Conservation (phyloP, 2,888 invertebrate genomes). For the Drosophila cracens region DNA sequence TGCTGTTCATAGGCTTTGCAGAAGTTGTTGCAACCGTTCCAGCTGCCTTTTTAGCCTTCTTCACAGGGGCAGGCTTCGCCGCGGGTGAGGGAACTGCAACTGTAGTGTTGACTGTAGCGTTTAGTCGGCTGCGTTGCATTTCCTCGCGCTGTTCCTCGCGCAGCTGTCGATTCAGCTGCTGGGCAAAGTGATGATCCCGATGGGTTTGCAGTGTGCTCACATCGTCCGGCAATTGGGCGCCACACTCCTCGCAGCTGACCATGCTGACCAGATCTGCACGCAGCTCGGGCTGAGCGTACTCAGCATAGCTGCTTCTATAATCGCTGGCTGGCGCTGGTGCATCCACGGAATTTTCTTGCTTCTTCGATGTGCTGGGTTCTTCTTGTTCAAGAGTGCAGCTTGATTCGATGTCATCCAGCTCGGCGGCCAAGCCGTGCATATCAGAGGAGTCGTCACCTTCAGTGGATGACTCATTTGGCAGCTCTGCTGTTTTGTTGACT, state of each 20-base stretch:
- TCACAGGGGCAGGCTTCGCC: constrained; percentile 12
- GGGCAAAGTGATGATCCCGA: constrained; percentile 90
- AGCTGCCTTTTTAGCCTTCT: constrained; percentile 38
- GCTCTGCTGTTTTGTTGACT: neutral
- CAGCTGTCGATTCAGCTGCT: constrained; percentile 88
- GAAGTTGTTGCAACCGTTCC: neutral
- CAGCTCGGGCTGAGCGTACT: constrained; percentile 74
- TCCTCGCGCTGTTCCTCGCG: constrained; percentile 80
- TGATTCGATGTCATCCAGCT: constrained; percentile 64
- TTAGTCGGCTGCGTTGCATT: constrained; percentile 56
- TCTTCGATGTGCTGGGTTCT: constrained; percentile 54
- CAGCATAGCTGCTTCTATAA: constrained; percentile 77
- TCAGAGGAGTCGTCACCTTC: constrained; percentile 40
- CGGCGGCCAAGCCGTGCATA: constrained; percentile 54
- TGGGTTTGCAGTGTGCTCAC: constrained; percentile 87
- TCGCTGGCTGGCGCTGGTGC: constrained; percentile 1
- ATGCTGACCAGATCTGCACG: constrained; percentile 59
- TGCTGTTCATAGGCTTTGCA: constrained; percentile 45
- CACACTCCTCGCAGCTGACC: constrained; percentile 88
- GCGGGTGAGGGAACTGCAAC: constrained; percentile 1
- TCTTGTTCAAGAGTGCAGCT: constrained; percentile 9
- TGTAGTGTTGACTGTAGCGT: constrained; percentile 14
- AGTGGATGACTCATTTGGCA: neutral
- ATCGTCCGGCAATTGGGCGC: constrained; percentile 86
- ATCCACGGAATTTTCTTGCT: constrained; percentile 11